Base-by-base conservation (phyloP, 2,888 invertebrate species). In the Pyrrhosoma nymphula region DNA sequence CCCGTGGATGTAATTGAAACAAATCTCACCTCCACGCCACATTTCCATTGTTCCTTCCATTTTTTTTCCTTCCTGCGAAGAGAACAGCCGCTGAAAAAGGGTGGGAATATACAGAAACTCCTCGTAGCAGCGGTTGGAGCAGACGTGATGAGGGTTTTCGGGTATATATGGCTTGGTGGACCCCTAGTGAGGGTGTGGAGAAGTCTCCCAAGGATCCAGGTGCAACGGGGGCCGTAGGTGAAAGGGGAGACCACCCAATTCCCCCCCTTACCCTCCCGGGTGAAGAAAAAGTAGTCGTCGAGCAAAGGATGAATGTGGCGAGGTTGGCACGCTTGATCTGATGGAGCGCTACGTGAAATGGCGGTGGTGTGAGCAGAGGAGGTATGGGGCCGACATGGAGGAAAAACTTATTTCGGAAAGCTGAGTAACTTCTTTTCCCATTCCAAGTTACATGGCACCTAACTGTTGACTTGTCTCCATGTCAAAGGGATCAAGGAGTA, bases 1-100 rank as follows among this genome's bases (percentile, higher is more conserved):
- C 91, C 63, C 60, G 63, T 63, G 75, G 69, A 69, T 93, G 75
- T 93, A 93, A 93, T 93, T 93, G 93, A 93, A 93, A 93, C 93
- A 93, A 93, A 93, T 93, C 93, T 93, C 93, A 93, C 93, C 75
- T 93, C 93, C 35, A 69, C 39, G 47, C 47, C 63, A 47, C 14
- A n/a, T 69, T 69, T 47, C 75, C 93, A 93, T 93, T 93, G 93
- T 93, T 93, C 55, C 30, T 26, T 55, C 47, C n/a, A 55, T 89
- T 93, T 93, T 60, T 23, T 26, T 26, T 69, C n/a, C 69, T 20
- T 82, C 82, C 16, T 26, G 82, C 35, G 35, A 82, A 35, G n/a
- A 69, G 69, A 26, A 69, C 69, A 69, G 8, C 69, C 82, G 35
- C 82, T 16, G 35, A 82, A 82, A 82, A 82, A 82, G 75, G 1